Percentiles rank a stretch among this genome's conserved stretches.
These are phyloP conservation scores for Limnephilus marmoratus DNA, from an alignment of 2,888 invertebrate species.

Conservation along the genomic window DNA sequence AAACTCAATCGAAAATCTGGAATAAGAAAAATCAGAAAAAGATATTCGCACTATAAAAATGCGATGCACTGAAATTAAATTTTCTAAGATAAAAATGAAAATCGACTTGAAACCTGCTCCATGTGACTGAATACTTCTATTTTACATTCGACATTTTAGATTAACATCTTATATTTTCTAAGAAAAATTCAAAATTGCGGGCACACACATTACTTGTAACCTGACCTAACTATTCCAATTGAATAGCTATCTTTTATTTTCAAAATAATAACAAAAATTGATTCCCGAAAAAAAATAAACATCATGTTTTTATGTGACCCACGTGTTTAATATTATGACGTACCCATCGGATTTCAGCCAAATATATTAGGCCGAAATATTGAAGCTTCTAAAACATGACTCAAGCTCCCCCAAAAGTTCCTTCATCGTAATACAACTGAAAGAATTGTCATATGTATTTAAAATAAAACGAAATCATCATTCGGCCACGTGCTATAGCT, in stretches of 20 bases:
- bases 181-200: too few relatives aligned
- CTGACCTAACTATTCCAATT: too few relatives aligned
- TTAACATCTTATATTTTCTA: not conserved
- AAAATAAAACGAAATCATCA: not conserved
- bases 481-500: not conserved
- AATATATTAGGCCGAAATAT: not conserved
- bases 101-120: not conserved
- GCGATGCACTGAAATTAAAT: too few relatives aligned
- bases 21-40: too few relatives aligned
- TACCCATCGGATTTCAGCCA: conserved; percentile 19
- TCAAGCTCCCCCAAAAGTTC: not conserved
- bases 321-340: conserved; percentile 10
- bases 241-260: too few relatives aligned
- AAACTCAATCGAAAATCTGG: too few relatives aligned
- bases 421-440: not conserved
- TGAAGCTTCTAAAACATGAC: not conserved
- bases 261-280: not conserved
- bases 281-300: too few relatives aligned
- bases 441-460: not conserved
- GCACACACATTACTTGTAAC: too few relatives aligned
- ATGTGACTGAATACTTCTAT: not conserved
- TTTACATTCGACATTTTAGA: not conserved
- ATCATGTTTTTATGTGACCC: not conserved
- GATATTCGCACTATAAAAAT: too few relatives aligned
- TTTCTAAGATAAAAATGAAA: not conserved